Evolutionary conservation across 1,140 invertebrate genomes (phyloP).

Genomic region (Whitmania pigra): DNA sequence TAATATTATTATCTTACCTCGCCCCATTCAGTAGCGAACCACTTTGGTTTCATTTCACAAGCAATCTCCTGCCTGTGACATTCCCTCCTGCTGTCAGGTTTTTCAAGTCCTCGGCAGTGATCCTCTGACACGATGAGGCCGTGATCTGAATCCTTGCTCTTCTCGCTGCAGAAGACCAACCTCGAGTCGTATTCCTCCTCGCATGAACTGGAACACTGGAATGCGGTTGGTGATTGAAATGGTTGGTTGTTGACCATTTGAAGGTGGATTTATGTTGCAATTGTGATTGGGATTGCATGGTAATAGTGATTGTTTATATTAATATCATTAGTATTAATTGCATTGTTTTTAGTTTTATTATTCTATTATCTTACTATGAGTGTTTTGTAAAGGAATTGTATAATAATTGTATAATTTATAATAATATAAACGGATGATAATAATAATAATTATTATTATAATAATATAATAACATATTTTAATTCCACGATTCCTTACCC

Average conservation of each 20-base stretch:
- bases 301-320: not conserved
- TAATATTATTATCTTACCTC: constrained; percentile 27
- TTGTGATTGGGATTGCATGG: not conserved
- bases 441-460: too few relatives aligned
- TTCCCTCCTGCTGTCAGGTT: constrained; percentile 44
- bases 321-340: not conserved
- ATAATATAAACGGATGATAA: too few relatives aligned
- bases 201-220: constrained; percentile 56
- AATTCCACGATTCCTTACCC: constrained; percentile 50
- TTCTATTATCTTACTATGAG: too few relatives aligned
- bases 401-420: too few relatives aligned
- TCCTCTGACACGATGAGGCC: constrained; percentile 51
- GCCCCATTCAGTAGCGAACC: constrained; percentile 63
- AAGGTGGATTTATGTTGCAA: too few relatives aligned
- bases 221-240: not conserved
- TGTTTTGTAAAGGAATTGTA: too few relatives aligned
- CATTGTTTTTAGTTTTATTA: not conserved
- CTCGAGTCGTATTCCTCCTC: constrained; percentile 61
- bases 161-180: constrained; percentile 57
- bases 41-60: constrained; percentile 52
- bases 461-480: not conserved
- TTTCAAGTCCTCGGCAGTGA: constrained; percentile 51
- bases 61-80: constrained; percentile 44
- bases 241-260: too few relatives aligned
- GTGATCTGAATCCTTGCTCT: constrained; percentile 47